A percentile compares a stretch with the other conserved stretches of the same genome.
Conservation (phyloP, 2,797 vertebrate genomes). For the Phataginus tetradactyla region DNA sequence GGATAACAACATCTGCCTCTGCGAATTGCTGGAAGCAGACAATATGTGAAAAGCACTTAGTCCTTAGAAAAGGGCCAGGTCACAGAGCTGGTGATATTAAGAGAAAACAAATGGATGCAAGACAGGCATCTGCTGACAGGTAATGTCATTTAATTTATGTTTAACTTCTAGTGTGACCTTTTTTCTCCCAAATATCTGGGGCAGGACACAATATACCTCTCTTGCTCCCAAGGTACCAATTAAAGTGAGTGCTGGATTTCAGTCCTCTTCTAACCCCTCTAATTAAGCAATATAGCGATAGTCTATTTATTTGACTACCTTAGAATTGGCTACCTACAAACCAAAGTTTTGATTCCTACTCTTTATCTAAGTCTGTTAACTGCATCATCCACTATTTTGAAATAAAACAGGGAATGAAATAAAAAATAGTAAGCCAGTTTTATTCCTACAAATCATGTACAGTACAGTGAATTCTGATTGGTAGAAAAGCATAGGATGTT, state of each 20-base stretch:
- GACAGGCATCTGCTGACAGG: background rate
- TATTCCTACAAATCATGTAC: slow-evolving; percentile 38
- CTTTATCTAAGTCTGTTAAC: background rate
- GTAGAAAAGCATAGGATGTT: background rate
- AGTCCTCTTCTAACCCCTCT: background rate
- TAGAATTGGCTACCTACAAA: slow-evolving; percentile 41
- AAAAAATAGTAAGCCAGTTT: background rate
- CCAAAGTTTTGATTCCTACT: slow-evolving; percentile 28
- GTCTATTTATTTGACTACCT: slow-evolving; percentile 8
- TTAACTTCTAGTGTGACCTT: background rate
- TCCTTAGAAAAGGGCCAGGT: background rate
- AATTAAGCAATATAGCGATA: slow-evolving; percentile 25
- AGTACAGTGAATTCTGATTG: background rate
- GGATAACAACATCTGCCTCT: background rate
- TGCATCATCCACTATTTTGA: slow-evolving; percentile 14
- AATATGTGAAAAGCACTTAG: background rate
- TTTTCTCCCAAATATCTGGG: slow-evolving; percentile 27
- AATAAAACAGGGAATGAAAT: slow-evolving; percentile 31
- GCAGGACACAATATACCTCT: background rate
- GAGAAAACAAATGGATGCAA: slow-evolving; percentile 29
- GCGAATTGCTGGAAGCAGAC: background rate
- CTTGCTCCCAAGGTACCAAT: slow-evolving; percentile 12
- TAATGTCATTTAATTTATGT: background rate
- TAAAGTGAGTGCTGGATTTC: slow-evolving; percentile 24
- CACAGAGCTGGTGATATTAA: background rate